Base-by-base conservation (phyloP, 2,113 vertebrate species). In the Phalacrocorax pelagicus region DNA sequence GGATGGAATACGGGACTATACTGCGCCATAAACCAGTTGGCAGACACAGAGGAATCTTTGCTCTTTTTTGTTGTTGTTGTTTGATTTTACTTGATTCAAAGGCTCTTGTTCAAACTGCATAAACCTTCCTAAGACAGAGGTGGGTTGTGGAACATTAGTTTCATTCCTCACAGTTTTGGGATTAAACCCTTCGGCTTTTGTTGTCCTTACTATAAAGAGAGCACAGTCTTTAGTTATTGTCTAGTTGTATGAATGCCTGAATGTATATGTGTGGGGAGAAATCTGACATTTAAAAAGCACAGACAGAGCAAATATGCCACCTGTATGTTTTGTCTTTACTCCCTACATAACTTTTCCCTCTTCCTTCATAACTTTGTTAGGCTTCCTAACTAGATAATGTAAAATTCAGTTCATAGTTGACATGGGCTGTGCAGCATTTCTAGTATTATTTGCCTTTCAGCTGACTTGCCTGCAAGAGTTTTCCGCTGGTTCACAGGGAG, bases 101-200 rank as follows among this genome's bases (percentile, higher is more conserved):
- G 74, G 46, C 91, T 89, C 54, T 94, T 92, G 55, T 94, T 97
- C 46, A 70, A 90, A 94, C 81, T 66, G 42, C 89, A n/a, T 61
- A 44, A 59, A 67, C 70, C 90, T 84, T 27, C 54, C 73, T 91
- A 80, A 92, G 42, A 87, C 73, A 96, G 94, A 93, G 91, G 95
- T 97, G 94, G 95, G 70, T 83, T 97, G 95, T 95, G 81, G 92
- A 96, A 96, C 91, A 14, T 95, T 94, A 95, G 79, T 94, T 96
- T 97, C 94, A 97, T 97, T 97, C 96, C 82, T 95, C n/a, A 63
- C 80, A 86, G 80, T 96, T 95, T 96, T 97, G 88, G 74, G 95
- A 96, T 96, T 24, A 93, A 97, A 93, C 88, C 52, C 92, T 97
- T 97, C 95, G 91, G 92, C 95, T 96, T 97, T 40, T 89, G 77